phyloP scores from a whole-genome alignment of 2,888 invertebrate genomes.

The Mayetiola destructor region DNA sequence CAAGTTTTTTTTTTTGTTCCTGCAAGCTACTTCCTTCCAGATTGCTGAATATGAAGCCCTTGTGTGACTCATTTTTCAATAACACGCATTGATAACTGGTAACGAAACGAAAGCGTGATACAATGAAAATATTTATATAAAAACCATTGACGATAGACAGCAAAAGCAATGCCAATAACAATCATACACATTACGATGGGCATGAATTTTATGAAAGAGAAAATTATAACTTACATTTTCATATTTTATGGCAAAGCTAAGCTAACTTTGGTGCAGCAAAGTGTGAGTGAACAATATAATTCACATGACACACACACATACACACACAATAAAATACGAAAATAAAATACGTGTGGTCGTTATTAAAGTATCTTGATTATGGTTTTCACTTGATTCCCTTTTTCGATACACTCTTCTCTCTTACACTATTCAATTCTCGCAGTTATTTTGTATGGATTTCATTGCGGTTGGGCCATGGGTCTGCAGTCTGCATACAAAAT shows the following conservation, averaged over 20 bases:
- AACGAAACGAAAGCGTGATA: neutral
- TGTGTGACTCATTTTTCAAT: slow-evolving; percentile 9
- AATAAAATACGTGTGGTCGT: neutral
- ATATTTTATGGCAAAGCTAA: neutral
- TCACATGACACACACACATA: slow-evolving; percentile 1
- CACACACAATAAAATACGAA: too few species aligned
- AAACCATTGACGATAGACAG: neutral
- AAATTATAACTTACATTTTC: slow-evolving; percentile 4
- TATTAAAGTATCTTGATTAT: neutral
- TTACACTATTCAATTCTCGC: too few species aligned
- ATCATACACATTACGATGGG: neutral
- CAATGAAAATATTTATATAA: neutral
- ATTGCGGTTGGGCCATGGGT: neutral
- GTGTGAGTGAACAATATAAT: neutral
- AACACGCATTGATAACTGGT: slow-evolving; percentile 12
- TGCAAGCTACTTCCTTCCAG: too few species aligned
- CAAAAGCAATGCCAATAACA: neutral
- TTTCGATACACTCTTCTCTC: neutral
- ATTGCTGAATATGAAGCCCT: too few species aligned
- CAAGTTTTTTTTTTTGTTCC: too few species aligned
- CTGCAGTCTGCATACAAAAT: too few species aligned
- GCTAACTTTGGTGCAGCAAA: too few species aligned
- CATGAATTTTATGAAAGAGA: neutral
- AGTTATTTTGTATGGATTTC: neutral
- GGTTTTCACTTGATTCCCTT: neutral